Conservation (phyloP, 2,797 vertebrate species). For the Pyrocephalus nanus region DNA sequence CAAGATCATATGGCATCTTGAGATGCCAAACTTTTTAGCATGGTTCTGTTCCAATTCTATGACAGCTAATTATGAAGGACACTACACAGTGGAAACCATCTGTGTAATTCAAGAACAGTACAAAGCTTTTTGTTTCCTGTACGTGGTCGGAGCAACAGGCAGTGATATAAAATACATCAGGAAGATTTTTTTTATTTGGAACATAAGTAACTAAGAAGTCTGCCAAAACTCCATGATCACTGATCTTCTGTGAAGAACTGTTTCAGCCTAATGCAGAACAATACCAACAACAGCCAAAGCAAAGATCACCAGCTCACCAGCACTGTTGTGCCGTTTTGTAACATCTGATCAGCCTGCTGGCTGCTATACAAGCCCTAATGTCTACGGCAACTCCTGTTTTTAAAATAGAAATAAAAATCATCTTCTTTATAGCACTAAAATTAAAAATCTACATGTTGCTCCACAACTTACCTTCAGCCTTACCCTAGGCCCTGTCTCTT, state of each 20-base stretch:
- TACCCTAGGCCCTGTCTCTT: background rate
- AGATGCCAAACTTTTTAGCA: background rate
- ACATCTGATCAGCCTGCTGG: background rate
- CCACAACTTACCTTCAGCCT: background rate
- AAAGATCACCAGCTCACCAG: background rate
- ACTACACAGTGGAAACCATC: background rate
- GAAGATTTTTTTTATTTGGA: background rate
- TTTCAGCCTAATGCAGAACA: background rate
- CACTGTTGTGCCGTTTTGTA: background rate
- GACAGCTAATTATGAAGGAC: background rate
- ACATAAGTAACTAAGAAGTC: background rate
- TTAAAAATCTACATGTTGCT: background rate
- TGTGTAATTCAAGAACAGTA: background rate
- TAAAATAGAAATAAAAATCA: background rate
- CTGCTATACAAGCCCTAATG: background rate
- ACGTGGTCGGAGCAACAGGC: background rate
- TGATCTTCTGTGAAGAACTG: background rate
- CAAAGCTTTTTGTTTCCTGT: background rate
- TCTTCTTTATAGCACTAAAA: background rate
- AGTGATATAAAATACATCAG: background rate
- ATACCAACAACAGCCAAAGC: background rate
- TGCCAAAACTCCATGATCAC: background rate
- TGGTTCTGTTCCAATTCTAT: background rate
- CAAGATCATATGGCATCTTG: background rate
- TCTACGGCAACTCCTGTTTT: background rate